Percentiles rank a stretch among this genome's conserved stretches.
phyloP scores from a whole-genome alignment of 2,888 invertebrate genomes.

The Isotomurus palustris region DNA sequence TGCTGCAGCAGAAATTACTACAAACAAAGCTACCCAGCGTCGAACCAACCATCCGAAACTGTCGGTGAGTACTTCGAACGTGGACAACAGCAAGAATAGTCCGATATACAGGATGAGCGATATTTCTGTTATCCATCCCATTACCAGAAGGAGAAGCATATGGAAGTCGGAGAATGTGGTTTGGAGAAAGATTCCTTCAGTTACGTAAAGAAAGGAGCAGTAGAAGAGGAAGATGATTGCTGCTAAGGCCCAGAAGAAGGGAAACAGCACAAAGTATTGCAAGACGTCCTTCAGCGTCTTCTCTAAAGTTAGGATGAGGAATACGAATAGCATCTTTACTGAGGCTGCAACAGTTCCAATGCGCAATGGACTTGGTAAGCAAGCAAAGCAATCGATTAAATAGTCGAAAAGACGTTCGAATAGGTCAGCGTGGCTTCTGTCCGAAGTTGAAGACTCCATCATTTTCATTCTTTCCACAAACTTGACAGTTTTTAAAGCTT shows the following conservation, averaged over 20 bases:
- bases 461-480: too few species aligned
- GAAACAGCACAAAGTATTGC: constrained; percentile 15
- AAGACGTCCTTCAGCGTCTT: constrained; percentile 17
- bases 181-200: neutral
- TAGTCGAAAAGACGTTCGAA: too few species aligned
- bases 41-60: constrained; percentile 6
- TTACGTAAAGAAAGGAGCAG: neutral
- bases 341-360: constrained; percentile 15
- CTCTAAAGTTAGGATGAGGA: neutral
- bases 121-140: constrained; percentile 6
- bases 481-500: too few species aligned
- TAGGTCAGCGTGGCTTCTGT: too few species aligned
- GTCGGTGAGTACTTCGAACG: constrained; percentile 11
- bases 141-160: constrained; percentile 1
- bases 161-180: too few species aligned
- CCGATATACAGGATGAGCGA: constrained; percentile 11
- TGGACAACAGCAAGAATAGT: constrained; percentile 19
- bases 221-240: constrained; percentile 10
- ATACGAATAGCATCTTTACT: neutral
- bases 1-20: neutral
- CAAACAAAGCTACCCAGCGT: constrained; percentile 4
- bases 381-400: too few species aligned
- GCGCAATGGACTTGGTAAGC: constrained; percentile 8
- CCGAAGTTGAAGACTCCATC: too few species aligned
- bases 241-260: constrained; percentile 13